These are phyloP conservation scores for Azemiops feae DNA, from an alignment of 2,113 vertebrate species.

Conservation along the genomic window DNA sequence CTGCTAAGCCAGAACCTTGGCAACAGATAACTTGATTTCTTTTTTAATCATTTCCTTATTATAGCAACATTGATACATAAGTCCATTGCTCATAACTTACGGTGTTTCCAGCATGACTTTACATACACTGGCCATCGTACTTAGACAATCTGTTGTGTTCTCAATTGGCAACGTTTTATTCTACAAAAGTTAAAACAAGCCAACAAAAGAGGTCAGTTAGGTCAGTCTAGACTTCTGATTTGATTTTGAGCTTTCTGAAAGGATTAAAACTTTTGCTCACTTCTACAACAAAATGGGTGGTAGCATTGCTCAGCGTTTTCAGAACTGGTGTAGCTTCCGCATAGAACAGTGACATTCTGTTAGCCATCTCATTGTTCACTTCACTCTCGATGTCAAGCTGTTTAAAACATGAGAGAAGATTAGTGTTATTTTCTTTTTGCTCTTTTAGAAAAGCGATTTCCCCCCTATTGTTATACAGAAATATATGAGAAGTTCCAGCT, in stretches of 20 bases:
- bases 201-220: neutral
- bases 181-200: constrained; percentile 64
- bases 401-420: constrained; percentile 40
- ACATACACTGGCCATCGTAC: constrained; percentile 97
- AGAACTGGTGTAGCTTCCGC: constrained; percentile 98
- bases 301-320: constrained; percentile 96
- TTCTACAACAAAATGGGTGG: constrained; percentile 94
- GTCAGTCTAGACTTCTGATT: neutral
- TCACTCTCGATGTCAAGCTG: constrained; percentile 96
- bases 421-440: neutral
- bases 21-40: neutral
- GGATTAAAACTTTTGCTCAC: constrained; percentile 64
- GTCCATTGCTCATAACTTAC: constrained; percentile 75
- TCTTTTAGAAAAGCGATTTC: neutral
- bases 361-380: constrained; percentile 99
- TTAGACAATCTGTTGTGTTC: constrained; percentile 97
- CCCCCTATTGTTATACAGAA: neutral
- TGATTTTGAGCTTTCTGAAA: neutral
- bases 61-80: neutral
- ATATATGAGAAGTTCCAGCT: neutral
- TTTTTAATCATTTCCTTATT: neutral
- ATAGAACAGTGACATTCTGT: constrained; percentile 98
- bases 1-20: neutral
- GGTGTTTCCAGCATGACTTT: constrained; percentile 99
- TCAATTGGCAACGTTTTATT: constrained; percentile 97